A percentile compares a stretch with the other conserved stretches of the same genome.
These are phyloP conservation scores for Serrognathus titanus DNA, from an alignment of 2,888 invertebrate genomes.

Conservation along the genomic window DNA sequence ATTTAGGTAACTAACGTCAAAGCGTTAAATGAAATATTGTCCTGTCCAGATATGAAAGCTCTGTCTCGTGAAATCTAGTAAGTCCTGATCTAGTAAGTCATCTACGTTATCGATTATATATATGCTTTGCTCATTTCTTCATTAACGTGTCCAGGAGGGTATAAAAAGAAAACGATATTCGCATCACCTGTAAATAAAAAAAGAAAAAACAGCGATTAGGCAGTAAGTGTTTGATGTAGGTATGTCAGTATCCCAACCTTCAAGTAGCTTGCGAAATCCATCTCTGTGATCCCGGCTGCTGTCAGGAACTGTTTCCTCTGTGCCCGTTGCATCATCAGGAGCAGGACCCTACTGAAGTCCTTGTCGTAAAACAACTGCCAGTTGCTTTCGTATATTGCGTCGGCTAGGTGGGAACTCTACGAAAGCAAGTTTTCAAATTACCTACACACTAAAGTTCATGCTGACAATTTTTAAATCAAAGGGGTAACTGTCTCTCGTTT, in stretches of 20 bases:
- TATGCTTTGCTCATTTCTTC: neutral
- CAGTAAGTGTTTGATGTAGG: too few species aligned
- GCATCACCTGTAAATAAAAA: constrained; percentile 12
- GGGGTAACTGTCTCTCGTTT: too few species aligned
- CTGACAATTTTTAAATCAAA: too few species aligned
- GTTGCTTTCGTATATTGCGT: constrained; percentile 14
- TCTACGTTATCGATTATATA: too few species aligned
- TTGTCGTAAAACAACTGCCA: constrained; percentile 11
- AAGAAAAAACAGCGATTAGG: neutral
- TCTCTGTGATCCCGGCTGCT: constrained; percentile 13
- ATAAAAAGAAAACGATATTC: constrained; percentile 17
- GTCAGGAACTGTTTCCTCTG: constrained; percentile 10
- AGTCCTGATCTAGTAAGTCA: too few species aligned
- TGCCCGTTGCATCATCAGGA: constrained; percentile 17
- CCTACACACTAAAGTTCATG: too few species aligned
- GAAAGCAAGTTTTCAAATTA: neutral
- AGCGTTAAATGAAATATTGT: too few species aligned
- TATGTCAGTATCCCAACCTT: constrained; percentile 7
- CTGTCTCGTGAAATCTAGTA: too few species aligned
- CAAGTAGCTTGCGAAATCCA: constrained; percentile 11
- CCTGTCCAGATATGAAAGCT: too few species aligned
- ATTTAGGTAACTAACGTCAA: too few species aligned
- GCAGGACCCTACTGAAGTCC: constrained; percentile 10
- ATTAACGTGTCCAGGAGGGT: constrained; percentile 11
- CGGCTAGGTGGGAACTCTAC: constrained; percentile 10